Conservation (phyloP, 2,888 invertebrate genomes). For the Melolontha melolontha region DNA sequence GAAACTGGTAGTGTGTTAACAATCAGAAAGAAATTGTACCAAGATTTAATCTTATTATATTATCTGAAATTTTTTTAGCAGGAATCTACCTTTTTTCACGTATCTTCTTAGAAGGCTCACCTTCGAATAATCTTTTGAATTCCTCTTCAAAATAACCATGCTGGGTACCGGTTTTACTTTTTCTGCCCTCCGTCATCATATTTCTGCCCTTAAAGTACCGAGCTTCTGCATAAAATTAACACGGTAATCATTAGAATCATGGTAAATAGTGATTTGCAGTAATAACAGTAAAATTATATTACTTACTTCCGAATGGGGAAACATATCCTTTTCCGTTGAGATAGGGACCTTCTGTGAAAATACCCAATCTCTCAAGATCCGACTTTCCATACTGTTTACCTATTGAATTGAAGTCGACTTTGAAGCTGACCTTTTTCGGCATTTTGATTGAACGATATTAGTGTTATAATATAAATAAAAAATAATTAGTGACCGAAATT, state of each 20-base stretch:
- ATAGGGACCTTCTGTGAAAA: constrained; percentile 65
- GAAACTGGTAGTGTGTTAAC: too few relatives aligned
- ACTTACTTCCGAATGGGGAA: constrained; percentile 54
- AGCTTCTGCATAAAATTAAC: constrained; percentile 34
- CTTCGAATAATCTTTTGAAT: constrained; percentile 65
- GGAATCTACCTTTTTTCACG: constrained; percentile 12
- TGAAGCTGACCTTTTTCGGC: neutral
- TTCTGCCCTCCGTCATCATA: constrained; percentile 59
- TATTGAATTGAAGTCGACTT: constrained; percentile 5
- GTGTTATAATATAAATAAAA: too few relatives aligned
- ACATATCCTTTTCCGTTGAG: constrained; percentile 60
- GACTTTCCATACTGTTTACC: constrained; percentile 58
- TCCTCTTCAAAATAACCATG: constrained; percentile 66
- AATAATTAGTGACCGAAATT: too few relatives aligned
- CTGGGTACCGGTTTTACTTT: constrained; percentile 62
- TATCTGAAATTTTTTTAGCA: neutral
- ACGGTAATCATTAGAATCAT: neutral
- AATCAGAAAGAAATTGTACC: too few relatives aligned
- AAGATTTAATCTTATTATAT: too few relatives aligned
- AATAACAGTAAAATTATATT: neutral
- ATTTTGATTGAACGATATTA: neutral
- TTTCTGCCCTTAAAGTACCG: constrained; percentile 54
- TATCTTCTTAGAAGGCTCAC: constrained; percentile 52
- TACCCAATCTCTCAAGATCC: constrained; percentile 64
- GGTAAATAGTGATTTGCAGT: neutral